Base-by-base conservation (phyloP, 2,888 invertebrate genomes). In the Chrysolina haemoptera region DNA sequence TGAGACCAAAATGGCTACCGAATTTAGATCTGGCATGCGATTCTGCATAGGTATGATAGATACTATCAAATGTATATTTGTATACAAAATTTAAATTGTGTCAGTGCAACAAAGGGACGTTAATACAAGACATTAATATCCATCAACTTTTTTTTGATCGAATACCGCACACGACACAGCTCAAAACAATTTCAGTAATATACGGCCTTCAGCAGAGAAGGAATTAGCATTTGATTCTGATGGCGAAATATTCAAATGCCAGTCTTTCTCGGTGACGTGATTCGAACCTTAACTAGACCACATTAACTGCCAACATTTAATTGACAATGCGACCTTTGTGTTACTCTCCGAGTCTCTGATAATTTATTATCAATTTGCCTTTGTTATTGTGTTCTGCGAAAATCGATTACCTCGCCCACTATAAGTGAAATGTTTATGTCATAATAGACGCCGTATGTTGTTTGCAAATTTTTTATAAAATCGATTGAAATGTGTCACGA, bases 211-310 rank as follows among this genome's bases (percentile, higher is more conserved):
- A 59, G 35, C n/a, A 6, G 59, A 14, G 59, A 59, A 27, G 59
- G 59, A 59, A 59, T 59, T 59, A 59, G 59, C 59, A 22, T 59
- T 59, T 59, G 59, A 59, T 59, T 59, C 27, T n/a, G 59, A 59
- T 59, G 27, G n/a, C 59, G 72, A 68, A 72, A 72, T 71, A 68
- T 62, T 68, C 68, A 50, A 53, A 66, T 68, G 65, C 62, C 50
- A 67, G 48, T 43, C 48, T 20, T 62, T 66, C 62, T 71, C 65
- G 66, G 62, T 67, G 70, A 73, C 69, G 68, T 73, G 66, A 69
- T 62, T 67, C 67, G 64, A 48, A 48, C 59, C 27, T 70, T 41
- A 70, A 64, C 53, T 59, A 72, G 68, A 66, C 65, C 63, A 69
- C 62, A 63, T 73, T 71, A 35, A 59, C 35, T 22, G 59, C 59